Conservation (phyloP, 2,888 invertebrate genomes). For the Rugalucina vietnamica region DNA sequence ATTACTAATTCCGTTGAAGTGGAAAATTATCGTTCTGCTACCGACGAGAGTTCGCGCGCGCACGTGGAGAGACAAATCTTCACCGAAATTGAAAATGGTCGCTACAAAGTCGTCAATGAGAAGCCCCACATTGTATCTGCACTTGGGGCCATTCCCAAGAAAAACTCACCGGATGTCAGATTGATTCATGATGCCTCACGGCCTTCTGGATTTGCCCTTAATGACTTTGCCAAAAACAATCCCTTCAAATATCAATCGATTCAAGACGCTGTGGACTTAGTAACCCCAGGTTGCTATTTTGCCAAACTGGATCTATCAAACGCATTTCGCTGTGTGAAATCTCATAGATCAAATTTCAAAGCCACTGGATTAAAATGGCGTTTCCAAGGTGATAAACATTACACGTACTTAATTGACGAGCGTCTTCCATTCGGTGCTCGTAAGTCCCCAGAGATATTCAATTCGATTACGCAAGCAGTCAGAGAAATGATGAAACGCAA, state of each 20-base stretch:
- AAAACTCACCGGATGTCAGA: slow-evolving; percentile 15
- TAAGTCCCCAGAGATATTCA: slow-evolving; percentile 9
- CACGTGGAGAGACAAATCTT: slow-evolving; percentile 19
- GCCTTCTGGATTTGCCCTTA: slow-evolving; percentile 27
- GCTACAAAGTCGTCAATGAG: slow-evolving; percentile 21
- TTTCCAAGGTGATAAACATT: slow-evolving; percentile 9
- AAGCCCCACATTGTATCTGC: slow-evolving; percentile 35
- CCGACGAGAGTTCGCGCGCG: slow-evolving; percentile 10
- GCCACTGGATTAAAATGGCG: slow-evolving; percentile 27
- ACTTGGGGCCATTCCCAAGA: slow-evolving; percentile 40
- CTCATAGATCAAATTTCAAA: too few species aligned
- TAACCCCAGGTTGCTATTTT: slow-evolving; percentile 27
- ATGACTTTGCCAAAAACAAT: slow-evolving; percentile 24
- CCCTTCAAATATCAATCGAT: slow-evolving; percentile 19
- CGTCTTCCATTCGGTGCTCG: slow-evolving; percentile 24
- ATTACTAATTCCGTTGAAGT: background rate
- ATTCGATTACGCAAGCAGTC: slow-evolving; percentile 24
- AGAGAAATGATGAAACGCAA: slow-evolving; percentile 11
- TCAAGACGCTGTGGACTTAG: slow-evolving; percentile 20
- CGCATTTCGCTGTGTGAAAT: too few species aligned
- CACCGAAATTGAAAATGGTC: slow-evolving; percentile 27
- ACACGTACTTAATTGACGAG: slow-evolving; percentile 28
- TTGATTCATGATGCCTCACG: too few species aligned
- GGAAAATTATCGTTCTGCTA: background rate
- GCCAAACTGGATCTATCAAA: slow-evolving; percentile 25